Conservation (phyloP, 2,113 vertebrate genomes). For the Nematolebias whitei region DNA sequence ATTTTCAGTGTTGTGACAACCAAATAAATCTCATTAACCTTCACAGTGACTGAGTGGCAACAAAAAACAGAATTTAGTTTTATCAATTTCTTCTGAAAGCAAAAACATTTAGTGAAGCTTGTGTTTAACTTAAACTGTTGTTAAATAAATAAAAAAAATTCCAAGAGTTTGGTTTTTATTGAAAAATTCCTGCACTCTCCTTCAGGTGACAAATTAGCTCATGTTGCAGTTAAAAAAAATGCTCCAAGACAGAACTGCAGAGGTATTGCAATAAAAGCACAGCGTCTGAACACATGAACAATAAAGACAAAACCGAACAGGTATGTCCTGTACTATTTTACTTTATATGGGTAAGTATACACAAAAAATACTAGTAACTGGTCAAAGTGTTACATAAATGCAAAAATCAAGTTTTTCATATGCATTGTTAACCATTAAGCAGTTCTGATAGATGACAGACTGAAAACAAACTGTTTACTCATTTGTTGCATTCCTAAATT, state of each 20-base stretch:
- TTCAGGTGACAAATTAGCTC: background rate
- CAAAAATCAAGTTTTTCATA: background rate
- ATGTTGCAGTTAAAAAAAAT: background rate
- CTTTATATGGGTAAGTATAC: background rate
- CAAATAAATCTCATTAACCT: background rate
- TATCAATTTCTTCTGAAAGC: background rate
- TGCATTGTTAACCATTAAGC: background rate
- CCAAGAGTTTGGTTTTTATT: no score
- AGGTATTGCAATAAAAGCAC: background rate
- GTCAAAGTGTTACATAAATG: background rate
- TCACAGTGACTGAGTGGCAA: background rate
- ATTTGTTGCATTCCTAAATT: background rate
- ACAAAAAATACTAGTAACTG: background rate
- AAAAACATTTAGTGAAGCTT: background rate
- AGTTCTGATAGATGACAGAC: background rate
- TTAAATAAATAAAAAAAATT: no score
- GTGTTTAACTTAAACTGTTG: no score
- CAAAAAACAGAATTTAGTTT: background rate
- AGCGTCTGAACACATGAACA: background rate
- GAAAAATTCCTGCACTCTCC: background rate
- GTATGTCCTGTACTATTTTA: background rate
- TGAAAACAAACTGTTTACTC: background rate
- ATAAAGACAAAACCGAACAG: background rate
- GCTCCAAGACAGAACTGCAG: conserved; percentile 2
- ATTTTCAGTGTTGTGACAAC: background rate